Evolutionary conservation across 2,113 vertebrate genomes (phyloP), one percentile per base, ranked within the genome.

Genomic region (Gallinago jamesoni): DNA sequence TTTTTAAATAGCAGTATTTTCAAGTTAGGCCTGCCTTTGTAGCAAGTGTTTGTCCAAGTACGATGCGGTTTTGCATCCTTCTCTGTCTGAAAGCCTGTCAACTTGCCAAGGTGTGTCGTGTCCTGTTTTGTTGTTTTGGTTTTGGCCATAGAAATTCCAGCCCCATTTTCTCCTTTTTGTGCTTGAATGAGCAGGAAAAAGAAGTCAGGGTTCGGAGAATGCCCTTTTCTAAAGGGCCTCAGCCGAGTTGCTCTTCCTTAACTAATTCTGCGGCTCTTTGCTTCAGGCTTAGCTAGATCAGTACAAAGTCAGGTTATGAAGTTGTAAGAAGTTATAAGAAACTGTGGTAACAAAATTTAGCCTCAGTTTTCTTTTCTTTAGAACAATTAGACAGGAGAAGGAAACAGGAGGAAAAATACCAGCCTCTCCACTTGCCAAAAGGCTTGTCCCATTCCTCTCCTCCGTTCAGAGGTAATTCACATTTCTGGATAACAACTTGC

Each of bases 101-200:
- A 60, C 37, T 81, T 94, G 78, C 84, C 91, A 93, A 72, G 69
- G 80, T 93, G 56, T 84, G 52, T 89, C 37, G 27, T 73, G 76
- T 87, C 48, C 89, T 94, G 47, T 22, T 91, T 45, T 76, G 52
- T 93, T 87, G 55, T 10, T 96, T 81, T 84, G 25, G 13, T 88
- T 84, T 88, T 90, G 73, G n/a, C 68, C 23, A 5, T 39, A 80
- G 82, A 86, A 85, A 66, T 86, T 82, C 57, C 43, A 85, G 50
- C 21, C 37, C 37, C 28, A 16, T 96, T 95, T 92, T 93, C 67
- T 93, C 31, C 12, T 89, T 87, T 87, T 69, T 77, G 25, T 89
- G 77, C 84, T 87, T 85, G 81, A 95, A 79, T 76, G 62, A 89
- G 57, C 67, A 89, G 74, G 77, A 76, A 79, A 76, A 89, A 89